These are phyloP conservation scores for Apodemus speciosus DNA, from an alignment of 2,113 vertebrate species.

Conservation along the genomic window DNA sequence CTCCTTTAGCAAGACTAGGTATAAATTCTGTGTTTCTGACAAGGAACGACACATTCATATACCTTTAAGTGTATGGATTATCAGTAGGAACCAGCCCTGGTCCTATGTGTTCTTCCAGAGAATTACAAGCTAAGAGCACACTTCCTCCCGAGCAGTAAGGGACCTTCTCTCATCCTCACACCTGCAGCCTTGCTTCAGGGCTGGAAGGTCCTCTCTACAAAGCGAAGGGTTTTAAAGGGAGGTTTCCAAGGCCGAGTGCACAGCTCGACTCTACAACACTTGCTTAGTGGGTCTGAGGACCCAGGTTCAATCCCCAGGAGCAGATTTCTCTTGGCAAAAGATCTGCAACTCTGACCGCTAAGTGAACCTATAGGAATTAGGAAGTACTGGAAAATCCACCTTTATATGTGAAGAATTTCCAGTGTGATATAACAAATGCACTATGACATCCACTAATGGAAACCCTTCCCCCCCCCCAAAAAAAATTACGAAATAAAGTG, in stretches of 20 bases:
- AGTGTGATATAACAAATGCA: not conserved
- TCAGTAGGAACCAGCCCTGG: not conserved
- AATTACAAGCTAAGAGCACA: not conserved
- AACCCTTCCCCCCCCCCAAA: too few species aligned
- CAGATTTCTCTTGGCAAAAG: not conserved
- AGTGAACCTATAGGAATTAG: slow-evolving; percentile 20
- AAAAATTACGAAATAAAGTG: not conserved
- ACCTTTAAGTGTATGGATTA: slow-evolving; percentile 27
- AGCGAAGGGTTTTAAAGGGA: not conserved
- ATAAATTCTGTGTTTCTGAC: slow-evolving; percentile 36
- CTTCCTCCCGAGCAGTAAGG: not conserved
- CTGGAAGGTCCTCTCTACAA: not conserved
- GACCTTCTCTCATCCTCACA: not conserved
- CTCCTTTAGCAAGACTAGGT: slow-evolving; percentile 19
- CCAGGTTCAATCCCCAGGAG: not conserved
- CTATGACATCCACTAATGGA: not conserved
- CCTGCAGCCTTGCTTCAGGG: not conserved
- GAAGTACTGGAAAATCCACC: slow-evolving; percentile 31
- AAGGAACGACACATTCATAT: slow-evolving; percentile 3
- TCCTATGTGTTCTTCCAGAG: not conserved
- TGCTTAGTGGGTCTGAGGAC: not conserved
- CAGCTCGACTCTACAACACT: not conserved
- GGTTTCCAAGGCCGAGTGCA: not conserved
- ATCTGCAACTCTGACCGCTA: slow-evolving; percentile 14
- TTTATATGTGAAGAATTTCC: slow-evolving; percentile 12